Percentiles rank a stretch among this genome's conserved stretches.
phyloP scores from a whole-genome alignment of 2,888 invertebrate genomes.

The Sturmia bella region DNA sequence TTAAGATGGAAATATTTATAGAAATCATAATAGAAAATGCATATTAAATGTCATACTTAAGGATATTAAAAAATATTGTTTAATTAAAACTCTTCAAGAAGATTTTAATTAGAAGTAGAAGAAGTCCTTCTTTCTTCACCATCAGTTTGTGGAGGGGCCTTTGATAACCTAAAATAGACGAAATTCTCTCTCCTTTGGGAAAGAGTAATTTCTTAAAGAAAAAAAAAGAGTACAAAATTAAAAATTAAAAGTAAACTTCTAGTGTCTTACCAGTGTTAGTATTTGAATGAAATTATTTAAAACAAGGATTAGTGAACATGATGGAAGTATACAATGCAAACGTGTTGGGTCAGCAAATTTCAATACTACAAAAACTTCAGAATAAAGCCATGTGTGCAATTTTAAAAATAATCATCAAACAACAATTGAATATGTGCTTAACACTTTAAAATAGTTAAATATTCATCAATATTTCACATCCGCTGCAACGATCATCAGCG shows the following conservation, averaged over 20 bases:
- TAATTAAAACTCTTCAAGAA: not conserved
- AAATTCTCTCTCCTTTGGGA: slow-evolving; percentile 24
- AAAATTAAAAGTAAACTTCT: not conserved
- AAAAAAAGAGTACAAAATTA: not conserved
- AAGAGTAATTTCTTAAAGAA: slow-evolving; percentile 28
- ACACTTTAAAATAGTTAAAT: too few species aligned
- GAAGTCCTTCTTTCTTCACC: slow-evolving; percentile 14
- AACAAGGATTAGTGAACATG: too few species aligned
- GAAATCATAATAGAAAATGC: slow-evolving; percentile 32
- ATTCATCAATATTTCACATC: too few species aligned
- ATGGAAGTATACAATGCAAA: too few species aligned
- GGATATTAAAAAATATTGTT: not conserved
- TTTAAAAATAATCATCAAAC: too few species aligned
- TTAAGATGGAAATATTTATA: not conserved
- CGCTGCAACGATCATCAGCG: too few species aligned
- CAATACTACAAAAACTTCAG: too few species aligned
- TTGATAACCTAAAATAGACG: slow-evolving; percentile 49
- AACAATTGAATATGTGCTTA: too few species aligned
- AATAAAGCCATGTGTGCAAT: too few species aligned
- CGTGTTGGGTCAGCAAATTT: too few species aligned
- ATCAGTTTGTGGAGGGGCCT: slow-evolving; percentile 1
- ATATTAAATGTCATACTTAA: slow-evolving; percentile 37
- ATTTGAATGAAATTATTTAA: too few species aligned
- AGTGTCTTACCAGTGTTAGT: not conserved
- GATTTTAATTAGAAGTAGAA: not conserved